A percentile compares a stretch with the other conserved stretches of the same genome.
phyloP scores from a whole-genome alignment of 2,113 vertebrate species.

The Rhinolophus sinicus region DNA sequence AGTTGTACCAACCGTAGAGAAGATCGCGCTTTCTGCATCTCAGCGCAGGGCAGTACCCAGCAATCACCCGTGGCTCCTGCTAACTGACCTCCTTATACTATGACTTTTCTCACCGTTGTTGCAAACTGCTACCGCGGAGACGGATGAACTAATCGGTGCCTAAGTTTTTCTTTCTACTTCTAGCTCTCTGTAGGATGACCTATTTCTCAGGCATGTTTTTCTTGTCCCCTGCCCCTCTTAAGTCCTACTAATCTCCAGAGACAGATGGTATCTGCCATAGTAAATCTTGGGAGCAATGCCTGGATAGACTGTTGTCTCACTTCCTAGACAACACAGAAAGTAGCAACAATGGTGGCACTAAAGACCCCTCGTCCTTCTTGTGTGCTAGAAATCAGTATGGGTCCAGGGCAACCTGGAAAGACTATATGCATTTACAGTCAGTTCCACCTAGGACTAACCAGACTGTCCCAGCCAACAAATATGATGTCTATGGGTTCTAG shows the following conservation, averaged over 20 bases:
- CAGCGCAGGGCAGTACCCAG: not conserved
- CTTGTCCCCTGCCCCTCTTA: not conserved
- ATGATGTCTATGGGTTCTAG: not conserved
- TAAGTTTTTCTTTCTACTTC: not conserved
- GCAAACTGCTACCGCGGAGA: not conserved
- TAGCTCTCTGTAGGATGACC: not conserved
- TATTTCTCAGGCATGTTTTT: not conserved
- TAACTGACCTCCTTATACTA: not conserved
- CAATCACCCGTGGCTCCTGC: not conserved
- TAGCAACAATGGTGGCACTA: not conserved
- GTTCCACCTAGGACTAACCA: not conserved
- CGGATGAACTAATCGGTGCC: not conserved
- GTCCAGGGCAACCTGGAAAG: not conserved
- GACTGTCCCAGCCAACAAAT: not conserved
- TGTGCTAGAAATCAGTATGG: not conserved
- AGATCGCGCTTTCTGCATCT: not conserved
- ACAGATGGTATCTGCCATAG: not conserved
- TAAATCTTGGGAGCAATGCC: not conserved
- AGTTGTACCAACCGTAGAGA: not conserved
- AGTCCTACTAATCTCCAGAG: not conserved
- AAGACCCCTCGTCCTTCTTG: not conserved
- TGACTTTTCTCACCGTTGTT: not conserved
- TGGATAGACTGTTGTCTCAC: not conserved
- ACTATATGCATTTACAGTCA: not conserved
- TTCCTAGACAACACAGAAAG: not conserved